Percentiles rank a stretch among this genome's conserved stretches.
These are phyloP conservation scores for Microhierax caerulescens DNA, from an alignment of 2,797 vertebrate genomes.

Conservation along the genomic window DNA sequence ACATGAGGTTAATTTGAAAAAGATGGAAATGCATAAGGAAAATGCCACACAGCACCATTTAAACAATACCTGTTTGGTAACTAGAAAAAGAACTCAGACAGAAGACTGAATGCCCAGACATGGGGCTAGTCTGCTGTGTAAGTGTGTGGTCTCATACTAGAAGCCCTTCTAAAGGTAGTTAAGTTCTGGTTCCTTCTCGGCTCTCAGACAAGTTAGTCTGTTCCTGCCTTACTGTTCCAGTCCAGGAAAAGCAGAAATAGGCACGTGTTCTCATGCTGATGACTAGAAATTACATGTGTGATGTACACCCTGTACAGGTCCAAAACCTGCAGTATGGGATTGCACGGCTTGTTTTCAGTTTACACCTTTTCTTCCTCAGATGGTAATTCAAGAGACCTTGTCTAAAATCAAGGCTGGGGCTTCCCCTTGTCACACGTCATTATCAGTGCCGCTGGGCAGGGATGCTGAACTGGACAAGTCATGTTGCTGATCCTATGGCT, in stretches of 20 bases:
- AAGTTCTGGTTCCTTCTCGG: not conserved
- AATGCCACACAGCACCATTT: not conserved
- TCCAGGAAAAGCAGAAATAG: not conserved
- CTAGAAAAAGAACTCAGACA: not conserved
- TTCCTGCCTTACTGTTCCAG: not conserved
- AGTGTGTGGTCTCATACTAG: not conserved
- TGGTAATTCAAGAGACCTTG: not conserved
- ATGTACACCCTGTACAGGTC: not conserved
- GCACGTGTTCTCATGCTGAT: not conserved
- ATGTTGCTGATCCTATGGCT: fast-evolving
- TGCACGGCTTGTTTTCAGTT: not conserved
- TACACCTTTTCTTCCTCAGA: not conserved
- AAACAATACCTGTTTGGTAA: not conserved
- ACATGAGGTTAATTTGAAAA: not conserved
- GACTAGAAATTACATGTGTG: not conserved
- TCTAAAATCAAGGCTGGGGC: not conserved
- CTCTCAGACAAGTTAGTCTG: not conserved
- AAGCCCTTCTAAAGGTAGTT: not conserved
- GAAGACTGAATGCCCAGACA: not conserved
- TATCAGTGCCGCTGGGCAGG: not conserved
- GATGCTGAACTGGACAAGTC: not conserved
- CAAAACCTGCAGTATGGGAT: not conserved
- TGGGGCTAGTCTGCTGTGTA: not conserved
- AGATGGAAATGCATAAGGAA: not conserved
- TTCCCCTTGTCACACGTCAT: not conserved